Base-by-base conservation (phyloP, 2,797 vertebrate genomes). In the Fistularia tabacaria region DNA sequence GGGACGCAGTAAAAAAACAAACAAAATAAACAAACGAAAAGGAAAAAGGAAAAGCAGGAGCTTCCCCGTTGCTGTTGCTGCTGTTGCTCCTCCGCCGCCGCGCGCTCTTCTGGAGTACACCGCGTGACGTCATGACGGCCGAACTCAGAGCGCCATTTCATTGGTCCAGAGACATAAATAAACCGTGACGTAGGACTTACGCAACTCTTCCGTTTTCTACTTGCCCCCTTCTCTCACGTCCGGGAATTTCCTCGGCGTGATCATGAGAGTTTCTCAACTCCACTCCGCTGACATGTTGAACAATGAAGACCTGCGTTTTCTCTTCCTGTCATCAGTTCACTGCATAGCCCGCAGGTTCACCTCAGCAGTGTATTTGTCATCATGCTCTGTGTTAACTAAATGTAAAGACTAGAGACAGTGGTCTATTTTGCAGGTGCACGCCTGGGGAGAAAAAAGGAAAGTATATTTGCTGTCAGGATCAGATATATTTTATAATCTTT, bases 41-140 rank as follows among this genome's bases (percentile, higher is more conserved):
- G 6, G 11, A 49, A 38, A 49, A 8, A 38, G 12, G 52, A 64
- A 52, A 56, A 9, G 46, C 54, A 50, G 1, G 10, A 42, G 49
- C 12, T 14, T 6, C n/a, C 49, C 10, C 8, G 11, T 3, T 44
- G 40, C 7, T 9, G 42, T 14, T 10, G 37, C 36, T 44, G 10
- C 7, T 36, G 36, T 15, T 44, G 3, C 11, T 14, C 14, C 74
- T 60, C 38, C 76, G 40, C 70, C 51, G 9, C 51, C 67, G 50
- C 68, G 52, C 86, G 82, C 73, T 81, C 74, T 80, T 85, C 85
- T 80, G 74, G 83, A 83, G 79, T 64, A 64, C 71, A 51, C 71
- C 53, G 40, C 80, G 57, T 85, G 68, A 86, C 85, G 87, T 87
- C 85, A 86, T 57, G 51, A 73, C 77, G 77, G 51, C 55, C 37